Evolutionary conservation across 2,797 vertebrate species (phyloP).

Genomic region (Cryptoblepharus egeriae): DNA sequence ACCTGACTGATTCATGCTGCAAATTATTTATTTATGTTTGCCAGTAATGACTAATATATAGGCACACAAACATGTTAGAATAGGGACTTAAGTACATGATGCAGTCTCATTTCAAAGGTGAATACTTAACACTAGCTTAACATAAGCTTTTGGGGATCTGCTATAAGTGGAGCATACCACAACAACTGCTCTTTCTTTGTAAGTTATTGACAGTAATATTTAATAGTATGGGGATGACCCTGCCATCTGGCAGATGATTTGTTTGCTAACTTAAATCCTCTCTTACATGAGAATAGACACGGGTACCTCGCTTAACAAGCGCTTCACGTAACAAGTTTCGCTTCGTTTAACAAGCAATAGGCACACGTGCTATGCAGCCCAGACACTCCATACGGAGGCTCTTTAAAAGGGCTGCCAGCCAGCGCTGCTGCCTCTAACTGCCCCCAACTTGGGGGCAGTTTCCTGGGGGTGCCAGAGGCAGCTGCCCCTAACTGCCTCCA

Average conservation of each 20-base stretch:
- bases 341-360: too few species aligned
- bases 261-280: constrained; percentile 49
- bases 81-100: not conserved
- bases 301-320: too few species aligned
- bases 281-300: constrained; percentile 43
- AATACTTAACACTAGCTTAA: not conserved
- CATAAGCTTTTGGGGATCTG: not conserved
- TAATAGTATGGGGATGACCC: constrained; percentile 24
- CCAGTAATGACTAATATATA: not conserved
- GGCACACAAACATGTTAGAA: not conserved
- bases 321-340: too few species aligned
- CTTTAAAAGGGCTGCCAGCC: too few species aligned
- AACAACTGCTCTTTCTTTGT: not conserved
- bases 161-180: not conserved
- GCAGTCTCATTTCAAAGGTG: not conserved
- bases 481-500: too few species aligned
- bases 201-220: constrained; percentile 31
- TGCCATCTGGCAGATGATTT: constrained; percentile 61
- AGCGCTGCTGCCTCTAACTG: too few species aligned
- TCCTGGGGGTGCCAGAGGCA: too few species aligned
- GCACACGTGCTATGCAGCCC: too few species aligned
- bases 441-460: too few species aligned
- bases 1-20: not conserved
- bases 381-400: too few species aligned
- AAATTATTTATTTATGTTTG: constrained; percentile 3